phyloP scores from a whole-genome alignment of 2,888 invertebrate species.

The Hyles lineata region DNA sequence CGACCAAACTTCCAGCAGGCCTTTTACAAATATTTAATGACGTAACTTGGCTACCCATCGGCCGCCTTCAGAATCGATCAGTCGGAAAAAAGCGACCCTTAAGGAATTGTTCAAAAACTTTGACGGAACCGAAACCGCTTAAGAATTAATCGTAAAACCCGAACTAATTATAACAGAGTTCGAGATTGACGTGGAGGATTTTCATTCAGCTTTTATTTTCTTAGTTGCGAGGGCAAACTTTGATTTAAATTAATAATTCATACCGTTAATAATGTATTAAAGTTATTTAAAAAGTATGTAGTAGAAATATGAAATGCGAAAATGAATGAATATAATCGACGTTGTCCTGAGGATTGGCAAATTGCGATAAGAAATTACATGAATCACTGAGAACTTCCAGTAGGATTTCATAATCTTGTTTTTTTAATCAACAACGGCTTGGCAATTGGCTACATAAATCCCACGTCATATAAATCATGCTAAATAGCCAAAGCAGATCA shows the following conservation, averaged over 20 bases:
- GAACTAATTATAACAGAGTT: conserved; percentile 48
- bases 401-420: too few species aligned
- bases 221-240: not conserved
- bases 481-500: conserved; percentile 6
- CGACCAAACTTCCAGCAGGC: conserved; percentile 33
- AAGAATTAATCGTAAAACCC: conserved; percentile 50
- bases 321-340: too few species aligned
- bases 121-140: conserved; percentile 53
- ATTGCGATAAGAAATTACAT: too few species aligned
- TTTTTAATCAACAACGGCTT: not conserved
- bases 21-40: conserved; percentile 46
- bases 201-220: not conserved
- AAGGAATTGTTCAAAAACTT: conserved; percentile 54
- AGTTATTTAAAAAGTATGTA: too few species aligned
- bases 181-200: conserved; percentile 35
- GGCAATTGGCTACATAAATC: not conserved
- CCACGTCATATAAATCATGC: not conserved
- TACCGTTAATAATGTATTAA: too few species aligned
- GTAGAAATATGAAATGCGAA: too few species aligned
- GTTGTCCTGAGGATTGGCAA: too few species aligned
- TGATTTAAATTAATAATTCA: too few species aligned
- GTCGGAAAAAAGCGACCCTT: conserved; percentile 50
- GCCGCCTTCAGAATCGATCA: conserved; percentile 51
- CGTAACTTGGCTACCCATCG: conserved; percentile 30
- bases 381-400: too few species aligned